A percentile compares a stretch with the other conserved stretches of the same genome.
Conservation (phyloP, 2,113 vertebrate genomes). For the Cynocephalus volans region DNA sequence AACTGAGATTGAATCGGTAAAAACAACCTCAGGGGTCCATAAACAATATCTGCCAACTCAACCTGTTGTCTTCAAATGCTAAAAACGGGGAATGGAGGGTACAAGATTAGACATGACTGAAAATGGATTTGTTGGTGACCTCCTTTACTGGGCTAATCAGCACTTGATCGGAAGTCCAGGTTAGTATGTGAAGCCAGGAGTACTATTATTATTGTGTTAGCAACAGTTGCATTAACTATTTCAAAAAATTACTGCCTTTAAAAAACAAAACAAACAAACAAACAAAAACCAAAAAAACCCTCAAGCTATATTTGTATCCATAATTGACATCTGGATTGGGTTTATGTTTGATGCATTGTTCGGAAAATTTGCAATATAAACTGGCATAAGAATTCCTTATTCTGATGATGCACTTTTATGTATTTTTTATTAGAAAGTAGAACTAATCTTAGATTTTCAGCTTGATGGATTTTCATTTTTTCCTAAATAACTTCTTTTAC, state of each 20-base stretch:
- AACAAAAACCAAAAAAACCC: constrained; percentile 70
- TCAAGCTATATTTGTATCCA: constrained; percentile 89
- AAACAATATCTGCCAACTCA: constrained; percentile 92
- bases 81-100: constrained; percentile 88
- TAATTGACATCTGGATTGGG: constrained; percentile 89
- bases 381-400: constrained; percentile 91
- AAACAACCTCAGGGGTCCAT: constrained; percentile 92
- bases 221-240: constrained; percentile 91
- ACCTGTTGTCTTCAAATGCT: constrained; percentile 91
- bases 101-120: constrained; percentile 88
- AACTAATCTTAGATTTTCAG: constrained; percentile 91
- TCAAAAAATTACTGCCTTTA: constrained; percentile 91
- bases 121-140: constrained; percentile 89
- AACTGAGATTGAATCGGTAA: constrained; percentile 95
- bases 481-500: constrained; percentile 86
- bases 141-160: constrained; percentile 90
- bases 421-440: constrained; percentile 91
- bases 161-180: constrained; percentile 91
- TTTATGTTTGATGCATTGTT: constrained; percentile 90
- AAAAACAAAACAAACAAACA: constrained; percentile 84
- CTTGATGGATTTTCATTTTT: constrained; percentile 88
- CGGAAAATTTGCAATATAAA: constrained; percentile 89
- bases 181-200: constrained; percentile 92
- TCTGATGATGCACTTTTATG: constrained; percentile 92
- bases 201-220: constrained; percentile 92